Percentiles rank a stretch among this genome's conserved stretches.
These are phyloP conservation scores for Verasper variegatus DNA, from an alignment of 2,113 vertebrate genomes.

Conservation along the genomic window DNA sequence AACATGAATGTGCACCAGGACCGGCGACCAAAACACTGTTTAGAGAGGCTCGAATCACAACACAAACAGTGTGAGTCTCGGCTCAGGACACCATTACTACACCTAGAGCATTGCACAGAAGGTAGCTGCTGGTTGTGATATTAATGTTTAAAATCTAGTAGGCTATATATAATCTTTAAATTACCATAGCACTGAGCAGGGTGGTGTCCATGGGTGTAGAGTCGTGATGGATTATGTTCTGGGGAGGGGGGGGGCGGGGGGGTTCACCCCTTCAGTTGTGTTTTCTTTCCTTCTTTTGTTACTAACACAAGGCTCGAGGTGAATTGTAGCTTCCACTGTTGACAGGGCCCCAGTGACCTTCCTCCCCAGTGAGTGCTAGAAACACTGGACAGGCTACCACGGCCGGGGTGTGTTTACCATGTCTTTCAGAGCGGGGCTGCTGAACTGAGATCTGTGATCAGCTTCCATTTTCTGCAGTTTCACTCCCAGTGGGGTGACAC, in stretches of 20 bases:
- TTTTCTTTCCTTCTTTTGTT: slow-evolving; percentile 64
- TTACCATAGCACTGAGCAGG: slow-evolving; percentile 4
- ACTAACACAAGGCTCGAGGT: slow-evolving; percentile 51
- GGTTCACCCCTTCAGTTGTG: slow-evolving; percentile 39
- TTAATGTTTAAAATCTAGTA: not conserved
- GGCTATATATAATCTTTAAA: slow-evolving; percentile 4
- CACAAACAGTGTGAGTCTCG: not conserved
- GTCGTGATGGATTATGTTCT: slow-evolving; percentile 8
- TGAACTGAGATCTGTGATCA: slow-evolving; percentile 41
- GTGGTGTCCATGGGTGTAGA: slow-evolving; percentile 7
- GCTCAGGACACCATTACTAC: not conserved
- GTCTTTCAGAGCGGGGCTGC: slow-evolving; percentile 33
- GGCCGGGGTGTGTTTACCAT: slow-evolving; percentile 56
- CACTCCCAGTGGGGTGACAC: slow-evolving; percentile 27
- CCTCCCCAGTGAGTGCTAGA: slow-evolving; percentile 51
- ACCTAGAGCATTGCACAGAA: not conserved
- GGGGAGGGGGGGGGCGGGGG: not conserved
- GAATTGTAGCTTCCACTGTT: slow-evolving; percentile 64
- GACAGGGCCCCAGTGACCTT: slow-evolving; percentile 63
- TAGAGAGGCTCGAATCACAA: not conserved
- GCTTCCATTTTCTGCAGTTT: slow-evolving; percentile 38
- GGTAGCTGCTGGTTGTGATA: not conserved
- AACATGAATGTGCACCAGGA: not conserved
- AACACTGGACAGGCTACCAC: slow-evolving; percentile 62
- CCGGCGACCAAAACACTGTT: not conserved